A percentile compares a stretch with the other conserved stretches of the same genome.
Conservation (phyloP, 2,113 vertebrate genomes). For the Sterrhoptilus dennistouni region DNA sequence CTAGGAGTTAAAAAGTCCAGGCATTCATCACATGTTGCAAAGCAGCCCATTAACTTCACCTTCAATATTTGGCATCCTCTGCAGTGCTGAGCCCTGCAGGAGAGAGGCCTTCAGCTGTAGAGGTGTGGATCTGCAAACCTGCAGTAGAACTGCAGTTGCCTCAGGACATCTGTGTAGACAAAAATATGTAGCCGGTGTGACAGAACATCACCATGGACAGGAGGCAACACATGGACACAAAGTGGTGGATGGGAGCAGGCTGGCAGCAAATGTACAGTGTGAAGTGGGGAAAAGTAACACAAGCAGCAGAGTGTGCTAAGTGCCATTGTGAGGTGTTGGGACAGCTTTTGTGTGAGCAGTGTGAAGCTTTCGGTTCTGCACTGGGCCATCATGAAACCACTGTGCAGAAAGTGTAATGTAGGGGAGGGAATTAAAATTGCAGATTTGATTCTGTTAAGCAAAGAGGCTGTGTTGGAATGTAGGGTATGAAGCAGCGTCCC, state of each 20-base stretch:
- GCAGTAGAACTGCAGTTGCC: not conserved
- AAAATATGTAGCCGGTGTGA: not conserved
- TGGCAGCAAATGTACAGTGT: not conserved
- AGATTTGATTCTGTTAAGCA: not conserved
- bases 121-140: not conserved
- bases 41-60: not conserved
- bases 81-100: not conserved
- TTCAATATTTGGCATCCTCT: not conserved
- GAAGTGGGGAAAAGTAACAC: not conserved
- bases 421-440: not conserved
- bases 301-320: not conserved
- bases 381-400: not conserved
- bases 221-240: not conserved
- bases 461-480: not conserved
- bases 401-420: not conserved
- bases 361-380: not conserved
- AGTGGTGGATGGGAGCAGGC: not conserved
- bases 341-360: not conserved
- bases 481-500: not conserved
- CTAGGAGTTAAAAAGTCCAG: not conserved
- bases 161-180: not conserved
- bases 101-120: not conserved
- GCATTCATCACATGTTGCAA: not conserved
- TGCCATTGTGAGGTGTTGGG: not conserved
- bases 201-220: not conserved